Percentiles rank a stretch among this genome's conserved stretches.
These are phyloP conservation scores for Euleptes europaea DNA, from an alignment of 2,113 vertebrate genomes.

Conservation along the genomic window DNA sequence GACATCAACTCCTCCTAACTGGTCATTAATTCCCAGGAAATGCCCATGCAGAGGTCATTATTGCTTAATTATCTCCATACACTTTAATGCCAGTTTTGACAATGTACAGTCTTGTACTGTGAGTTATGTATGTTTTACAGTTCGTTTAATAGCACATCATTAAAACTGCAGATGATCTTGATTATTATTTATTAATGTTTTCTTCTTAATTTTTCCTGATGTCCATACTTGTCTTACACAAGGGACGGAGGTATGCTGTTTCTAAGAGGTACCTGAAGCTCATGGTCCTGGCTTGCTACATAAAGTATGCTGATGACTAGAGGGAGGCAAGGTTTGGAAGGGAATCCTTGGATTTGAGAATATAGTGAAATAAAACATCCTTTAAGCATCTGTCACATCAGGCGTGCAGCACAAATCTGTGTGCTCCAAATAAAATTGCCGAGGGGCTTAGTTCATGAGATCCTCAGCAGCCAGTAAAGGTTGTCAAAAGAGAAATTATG, in stretches of 20 bases:
- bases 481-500: neutral
- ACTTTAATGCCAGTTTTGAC: constrained; percentile 78
- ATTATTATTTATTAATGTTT: constrained; percentile 76
- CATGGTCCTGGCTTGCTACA: neutral
- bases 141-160: constrained; percentile 74
- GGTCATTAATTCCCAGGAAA: constrained; percentile 78
- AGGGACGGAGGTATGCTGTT: constrained; percentile 25
- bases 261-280: neutral
- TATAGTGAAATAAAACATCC: neutral
- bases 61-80: constrained; percentile 75
- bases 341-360: neutral
- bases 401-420: neutral
- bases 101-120: constrained; percentile 70
- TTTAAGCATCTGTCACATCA: neutral
- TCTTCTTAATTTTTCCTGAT: constrained; percentile 57
- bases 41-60: constrained; percentile 73
- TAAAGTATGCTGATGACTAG: neutral
- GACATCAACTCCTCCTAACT: constrained; percentile 70
- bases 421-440: neutral
- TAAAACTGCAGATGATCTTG: constrained; percentile 73
- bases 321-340: neutral
- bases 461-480: neutral
- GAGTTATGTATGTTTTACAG: constrained; percentile 74
- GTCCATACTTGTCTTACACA: neutral
- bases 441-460: neutral